Evolutionary conservation across 2,888 invertebrate species (phyloP).

Genomic region (Caenorhabditis sulstoni): DNA sequence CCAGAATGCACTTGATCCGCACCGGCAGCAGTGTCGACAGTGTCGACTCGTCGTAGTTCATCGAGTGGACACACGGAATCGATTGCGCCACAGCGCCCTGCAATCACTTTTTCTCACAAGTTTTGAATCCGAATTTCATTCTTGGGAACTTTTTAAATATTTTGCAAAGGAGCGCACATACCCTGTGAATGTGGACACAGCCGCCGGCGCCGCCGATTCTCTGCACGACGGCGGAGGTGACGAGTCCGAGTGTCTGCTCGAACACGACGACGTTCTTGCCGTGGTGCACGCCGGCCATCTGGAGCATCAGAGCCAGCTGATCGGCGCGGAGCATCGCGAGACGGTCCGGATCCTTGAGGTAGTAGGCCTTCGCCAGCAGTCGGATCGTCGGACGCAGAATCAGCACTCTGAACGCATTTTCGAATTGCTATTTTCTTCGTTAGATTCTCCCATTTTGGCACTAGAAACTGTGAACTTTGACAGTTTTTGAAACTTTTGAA

Average conservation of each 20-base stretch:
- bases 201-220: slow-evolving; percentile 85
- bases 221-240: slow-evolving; percentile 84
- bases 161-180: background rate
- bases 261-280: slow-evolving; percentile 80
- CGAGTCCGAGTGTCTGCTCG: slow-evolving; percentile 64
- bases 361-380: slow-evolving; percentile 90
- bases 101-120: too few relatives aligned
- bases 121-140: too few relatives aligned
- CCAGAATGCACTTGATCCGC: slow-evolving; percentile 51
- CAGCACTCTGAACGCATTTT: slow-evolving; percentile 70
- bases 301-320: slow-evolving; percentile 90
- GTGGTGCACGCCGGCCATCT: slow-evolving; percentile 88
- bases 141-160: too few relatives aligned
- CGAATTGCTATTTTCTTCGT: too few relatives aligned
- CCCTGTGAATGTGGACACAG: slow-evolving; percentile 80
- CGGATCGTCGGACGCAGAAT: slow-evolving; percentile 89
- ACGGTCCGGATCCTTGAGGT: slow-evolving; percentile 84
- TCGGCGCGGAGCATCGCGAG: slow-evolving; percentile 86
- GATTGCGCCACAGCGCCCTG: slow-evolving; percentile 66
- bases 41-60: slow-evolving; percentile 64
- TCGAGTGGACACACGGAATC: slow-evolving; percentile 70
- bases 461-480: too few relatives aligned
- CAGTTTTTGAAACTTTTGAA: too few relatives aligned
- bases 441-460: too few relatives aligned
- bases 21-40: slow-evolving; percentile 61